Percentiles rank a stretch among this genome's conserved stretches.
Conservation (phyloP, 2,888 invertebrate species). For the Dione juno region DNA sequence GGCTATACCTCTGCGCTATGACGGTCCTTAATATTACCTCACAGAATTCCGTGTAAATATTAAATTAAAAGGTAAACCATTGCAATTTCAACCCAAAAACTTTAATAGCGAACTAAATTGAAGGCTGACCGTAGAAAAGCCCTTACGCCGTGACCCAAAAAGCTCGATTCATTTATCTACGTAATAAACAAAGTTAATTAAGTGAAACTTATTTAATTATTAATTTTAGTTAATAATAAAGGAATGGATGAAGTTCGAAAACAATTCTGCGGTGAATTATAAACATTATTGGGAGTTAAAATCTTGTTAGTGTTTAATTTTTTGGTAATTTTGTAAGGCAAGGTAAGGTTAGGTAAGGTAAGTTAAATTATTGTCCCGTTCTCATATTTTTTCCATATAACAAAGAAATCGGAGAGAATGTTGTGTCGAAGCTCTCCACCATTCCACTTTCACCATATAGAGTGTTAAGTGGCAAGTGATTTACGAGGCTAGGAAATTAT, state of each 20-base stretch:
- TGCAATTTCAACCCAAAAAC: slow-evolving; percentile 36
- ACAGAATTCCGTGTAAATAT: slow-evolving; percentile 13
- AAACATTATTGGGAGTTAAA: neutral
- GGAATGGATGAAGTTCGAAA: slow-evolving; percentile 17
- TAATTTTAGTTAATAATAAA: slow-evolving; percentile 31
- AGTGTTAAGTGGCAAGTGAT: no score
- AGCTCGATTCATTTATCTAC: slow-evolving; percentile 33
- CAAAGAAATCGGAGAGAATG: no score
- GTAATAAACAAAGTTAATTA: slow-evolving; percentile 42
- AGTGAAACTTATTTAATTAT: slow-evolving; percentile 37
- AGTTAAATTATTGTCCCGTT: no score
- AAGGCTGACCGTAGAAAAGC: slow-evolving; percentile 30
- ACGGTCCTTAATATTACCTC: no score
- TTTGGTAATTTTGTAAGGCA: neutral
- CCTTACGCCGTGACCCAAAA: slow-evolving; percentile 38
- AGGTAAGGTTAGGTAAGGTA: no score
- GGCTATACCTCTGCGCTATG: no score
- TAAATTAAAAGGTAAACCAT: slow-evolving; percentile 35
- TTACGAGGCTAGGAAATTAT: no score
- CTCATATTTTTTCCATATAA: no score
- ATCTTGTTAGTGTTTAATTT: neutral
- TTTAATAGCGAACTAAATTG: slow-evolving; percentile 38
- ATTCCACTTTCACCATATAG: no score
- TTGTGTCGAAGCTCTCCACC: no score
- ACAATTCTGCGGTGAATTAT: slow-evolving; percentile 14